Evolutionary conservation across 2,797 vertebrate genomes (phyloP).

Genomic region (Tympanoctomys barrerae): DNA sequence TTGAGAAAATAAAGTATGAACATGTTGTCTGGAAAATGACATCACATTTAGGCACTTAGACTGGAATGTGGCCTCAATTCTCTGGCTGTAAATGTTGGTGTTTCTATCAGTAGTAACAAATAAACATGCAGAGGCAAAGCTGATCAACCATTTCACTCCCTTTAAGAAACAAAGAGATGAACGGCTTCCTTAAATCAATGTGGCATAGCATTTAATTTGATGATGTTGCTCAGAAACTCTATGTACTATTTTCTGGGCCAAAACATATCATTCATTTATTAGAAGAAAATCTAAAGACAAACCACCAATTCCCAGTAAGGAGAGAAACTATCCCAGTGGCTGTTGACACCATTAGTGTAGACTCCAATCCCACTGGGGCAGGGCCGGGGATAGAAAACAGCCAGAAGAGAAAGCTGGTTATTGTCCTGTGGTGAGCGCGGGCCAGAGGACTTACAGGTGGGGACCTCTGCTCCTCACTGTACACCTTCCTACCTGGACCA

Average conservation of each 20-base stretch:
- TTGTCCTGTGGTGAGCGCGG: fast-evolving
- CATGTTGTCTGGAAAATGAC: conserved; percentile 43
- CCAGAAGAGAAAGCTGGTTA: background rate
- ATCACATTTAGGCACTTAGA: conserved; percentile 37
- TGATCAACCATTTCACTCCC: conserved; percentile 66
- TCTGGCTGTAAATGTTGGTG: conserved; percentile 41
- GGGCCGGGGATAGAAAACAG: background rate
- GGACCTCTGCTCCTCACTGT: background rate
- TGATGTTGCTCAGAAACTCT: conserved; percentile 71
- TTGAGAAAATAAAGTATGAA: conserved; percentile 70
- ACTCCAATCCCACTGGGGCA: background rate
- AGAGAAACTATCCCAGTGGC: background rate
- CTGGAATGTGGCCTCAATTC: conserved; percentile 55
- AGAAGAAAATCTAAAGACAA: conserved; percentile 75
- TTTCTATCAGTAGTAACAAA: conserved; percentile 69
- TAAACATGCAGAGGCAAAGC: conserved; percentile 57
- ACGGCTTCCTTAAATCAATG: conserved; percentile 56
- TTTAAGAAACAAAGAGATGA: conserved; percentile 67
- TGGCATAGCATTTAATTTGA: conserved; percentile 70
- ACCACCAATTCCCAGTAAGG: conserved; percentile 38
- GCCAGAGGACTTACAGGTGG: background rate
- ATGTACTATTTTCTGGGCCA: conserved; percentile 40
- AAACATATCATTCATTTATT: conserved; percentile 60
- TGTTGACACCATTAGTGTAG: background rate
- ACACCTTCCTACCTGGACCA: background rate